phyloP scores from a whole-genome alignment of 2,888 invertebrate genomes.

The Drosophila prostipennis region DNA sequence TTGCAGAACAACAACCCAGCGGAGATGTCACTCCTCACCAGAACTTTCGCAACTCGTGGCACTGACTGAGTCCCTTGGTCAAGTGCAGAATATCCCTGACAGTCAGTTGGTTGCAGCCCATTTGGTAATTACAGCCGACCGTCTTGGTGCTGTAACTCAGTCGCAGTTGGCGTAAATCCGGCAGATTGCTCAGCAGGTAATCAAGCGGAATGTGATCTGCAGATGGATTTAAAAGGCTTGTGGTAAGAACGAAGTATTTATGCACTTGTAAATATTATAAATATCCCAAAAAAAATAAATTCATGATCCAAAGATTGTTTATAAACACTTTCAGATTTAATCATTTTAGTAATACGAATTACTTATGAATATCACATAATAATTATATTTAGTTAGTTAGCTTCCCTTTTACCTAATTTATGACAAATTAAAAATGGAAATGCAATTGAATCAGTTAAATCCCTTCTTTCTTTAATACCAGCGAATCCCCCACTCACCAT shows the following conservation, averaged over 20 bases:
- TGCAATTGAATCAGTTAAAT: neutral
- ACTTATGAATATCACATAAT: too few relatives aligned
- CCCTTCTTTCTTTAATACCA: too few relatives aligned
- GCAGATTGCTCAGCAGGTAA: conserved; percentile 83
- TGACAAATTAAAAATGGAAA: too few relatives aligned
- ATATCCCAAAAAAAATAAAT: neutral
- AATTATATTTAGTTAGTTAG: too few relatives aligned
- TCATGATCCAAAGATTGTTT: too few relatives aligned
- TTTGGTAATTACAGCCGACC: conserved; percentile 81
- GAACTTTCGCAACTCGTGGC: conserved; percentile 82
- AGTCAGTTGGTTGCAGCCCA: conserved; percentile 83
- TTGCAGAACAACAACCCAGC: too few relatives aligned
- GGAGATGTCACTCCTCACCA: conserved; percentile 62
- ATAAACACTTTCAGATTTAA: too few relatives aligned
- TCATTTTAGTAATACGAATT: too few relatives aligned
- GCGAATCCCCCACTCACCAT: conserved; percentile 58
- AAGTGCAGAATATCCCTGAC: conserved; percentile 78
- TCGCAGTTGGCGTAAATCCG: conserved; percentile 81
- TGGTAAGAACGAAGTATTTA: neutral
- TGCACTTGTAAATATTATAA: neutral
- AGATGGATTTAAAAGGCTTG: neutral
- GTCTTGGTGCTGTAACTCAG: conserved; percentile 83
- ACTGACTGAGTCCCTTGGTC: conserved; percentile 80
- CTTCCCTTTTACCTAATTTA: too few relatives aligned
- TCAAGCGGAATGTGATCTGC: conserved; percentile 84